Evolutionary conservation across 30 jellyfish, hydroid and myxozoan species (phyloP).

Genomic region (Chrysaora quinquecirrha): DNA sequence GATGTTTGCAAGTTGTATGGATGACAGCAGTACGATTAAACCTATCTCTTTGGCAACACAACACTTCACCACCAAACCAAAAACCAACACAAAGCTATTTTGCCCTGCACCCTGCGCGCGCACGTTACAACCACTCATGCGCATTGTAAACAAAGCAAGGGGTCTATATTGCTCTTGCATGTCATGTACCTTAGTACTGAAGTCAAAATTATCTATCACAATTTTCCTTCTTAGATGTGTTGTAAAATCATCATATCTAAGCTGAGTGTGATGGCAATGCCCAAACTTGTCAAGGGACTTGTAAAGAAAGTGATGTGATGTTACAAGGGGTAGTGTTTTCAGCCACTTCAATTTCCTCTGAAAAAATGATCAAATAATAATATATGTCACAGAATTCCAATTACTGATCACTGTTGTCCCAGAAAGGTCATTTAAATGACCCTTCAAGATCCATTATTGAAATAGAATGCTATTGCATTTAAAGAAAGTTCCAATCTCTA

Average conservation of each 20-base stretch:
- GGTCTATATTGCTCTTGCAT: slow-evolving; percentile 51
- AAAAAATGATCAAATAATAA: no score
- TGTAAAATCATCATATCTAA: background rate
- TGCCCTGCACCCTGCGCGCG: slow-evolving; percentile 44
- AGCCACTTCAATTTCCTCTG: background rate
- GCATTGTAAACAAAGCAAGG: slow-evolving; percentile 28
- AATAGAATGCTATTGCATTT: no score
- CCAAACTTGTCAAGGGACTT: background rate
- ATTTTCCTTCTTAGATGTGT: background rate
- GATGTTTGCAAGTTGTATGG: no score
- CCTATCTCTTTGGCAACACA: background rate
- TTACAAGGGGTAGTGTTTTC: background rate
- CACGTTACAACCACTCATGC: slow-evolving; percentile 26
- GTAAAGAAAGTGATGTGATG: background rate
- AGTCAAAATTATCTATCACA: slow-evolving; percentile 9
- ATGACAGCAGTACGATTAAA: no score
- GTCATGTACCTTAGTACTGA: slow-evolving; percentile 8
- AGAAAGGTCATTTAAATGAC: no score
- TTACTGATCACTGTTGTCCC: no score
- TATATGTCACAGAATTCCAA: no score
- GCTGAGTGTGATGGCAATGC: background rate
- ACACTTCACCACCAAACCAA: slow-evolving; percentile 1
- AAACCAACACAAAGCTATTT: background rate
- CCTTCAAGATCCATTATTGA: no score
- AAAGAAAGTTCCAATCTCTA: no score